Evolutionary conservation across 2,797 vertebrate genomes (phyloP).

Genomic region (Poecilia picta): DNA sequence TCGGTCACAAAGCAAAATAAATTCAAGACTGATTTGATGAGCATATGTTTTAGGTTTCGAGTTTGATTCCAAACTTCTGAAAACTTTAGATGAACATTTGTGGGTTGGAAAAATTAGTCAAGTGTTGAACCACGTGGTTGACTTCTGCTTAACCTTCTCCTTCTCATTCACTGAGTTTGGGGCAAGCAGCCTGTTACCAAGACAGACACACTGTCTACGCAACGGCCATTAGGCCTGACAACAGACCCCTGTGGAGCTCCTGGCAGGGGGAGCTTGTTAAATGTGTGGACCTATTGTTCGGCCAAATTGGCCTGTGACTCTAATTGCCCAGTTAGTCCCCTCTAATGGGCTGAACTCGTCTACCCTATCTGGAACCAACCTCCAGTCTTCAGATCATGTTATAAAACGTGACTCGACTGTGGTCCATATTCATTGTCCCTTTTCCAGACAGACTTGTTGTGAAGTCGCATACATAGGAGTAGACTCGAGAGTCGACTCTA

Average conservation of each 20-base stretch:
- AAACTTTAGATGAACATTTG: neutral
- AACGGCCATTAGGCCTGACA: constrained; percentile 79
- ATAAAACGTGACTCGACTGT: constrained; percentile 62
- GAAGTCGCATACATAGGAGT: constrained; percentile 16
- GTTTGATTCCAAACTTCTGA: neutral
- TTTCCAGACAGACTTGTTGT: constrained; percentile 30
- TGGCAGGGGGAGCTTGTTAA: constrained; percentile 74
- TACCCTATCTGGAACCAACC: constrained; percentile 71
- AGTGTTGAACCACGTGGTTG: neutral
- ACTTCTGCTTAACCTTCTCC: constrained; percentile 26
- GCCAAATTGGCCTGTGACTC: constrained; percentile 81
- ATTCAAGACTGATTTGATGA: neutral
- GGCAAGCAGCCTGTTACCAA: constrained; percentile 72
- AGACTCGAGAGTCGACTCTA: constrained; percentile 24
- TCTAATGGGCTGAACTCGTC: constrained; percentile 67
- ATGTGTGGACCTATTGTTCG: constrained; percentile 80
- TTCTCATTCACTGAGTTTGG: constrained; percentile 59
- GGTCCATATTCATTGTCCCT: constrained; percentile 14
- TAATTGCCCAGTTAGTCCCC: constrained; percentile 83
- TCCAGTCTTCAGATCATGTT: constrained; percentile 61
- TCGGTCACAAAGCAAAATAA: neutral
- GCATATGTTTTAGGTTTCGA: neutral
- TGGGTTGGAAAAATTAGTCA: neutral
- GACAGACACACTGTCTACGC: constrained; percentile 80
- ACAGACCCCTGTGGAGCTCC: constrained; percentile 75